Evolutionary conservation across 2,888 invertebrate species (phyloP).

Genomic region (Acronicta psi): DNA sequence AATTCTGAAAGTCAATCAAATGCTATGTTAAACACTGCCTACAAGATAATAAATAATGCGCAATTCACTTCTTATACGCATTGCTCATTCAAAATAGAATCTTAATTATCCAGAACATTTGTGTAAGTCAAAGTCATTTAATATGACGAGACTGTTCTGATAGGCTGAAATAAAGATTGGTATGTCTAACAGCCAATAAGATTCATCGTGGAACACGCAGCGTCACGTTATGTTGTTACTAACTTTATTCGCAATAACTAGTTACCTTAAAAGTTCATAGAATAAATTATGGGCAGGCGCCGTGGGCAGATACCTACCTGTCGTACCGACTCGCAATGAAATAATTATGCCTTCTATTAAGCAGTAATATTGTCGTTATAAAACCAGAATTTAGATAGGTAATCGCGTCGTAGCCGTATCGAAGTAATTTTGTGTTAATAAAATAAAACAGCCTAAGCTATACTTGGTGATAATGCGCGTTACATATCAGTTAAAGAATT

Average conservation of each 20-base stretch:
- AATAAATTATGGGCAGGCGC: slow-evolving; percentile 46
- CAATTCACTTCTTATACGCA: slow-evolving; percentile 53
- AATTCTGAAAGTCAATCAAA: neutral
- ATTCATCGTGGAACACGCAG: slow-evolving; percentile 13
- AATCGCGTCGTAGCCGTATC: too few relatives aligned
- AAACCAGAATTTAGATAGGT: neutral
- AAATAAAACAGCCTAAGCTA: too few relatives aligned
- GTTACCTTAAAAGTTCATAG: slow-evolving; percentile 58
- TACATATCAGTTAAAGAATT: too few relatives aligned
- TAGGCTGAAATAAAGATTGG: slow-evolving; percentile 36
- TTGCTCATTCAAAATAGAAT: slow-evolving; percentile 48
- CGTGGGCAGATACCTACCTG: slow-evolving; percentile 53
- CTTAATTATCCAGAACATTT: slow-evolving; percentile 46
- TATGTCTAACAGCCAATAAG: slow-evolving; percentile 36
- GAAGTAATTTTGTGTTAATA: neutral
- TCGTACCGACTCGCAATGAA: slow-evolving; percentile 30
- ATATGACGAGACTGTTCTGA: slow-evolving; percentile 18
- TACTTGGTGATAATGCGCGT: too few relatives aligned
- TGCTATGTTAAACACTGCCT: slow-evolving; percentile 29
- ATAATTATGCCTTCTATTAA: slow-evolving; percentile 45
- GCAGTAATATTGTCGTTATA: slow-evolving; percentile 15
- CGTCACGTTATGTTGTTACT: slow-evolving; percentile 23
- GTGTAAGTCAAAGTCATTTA: slow-evolving; percentile 14
- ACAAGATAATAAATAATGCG: slow-evolving; percentile 36
- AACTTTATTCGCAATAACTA: slow-evolving; percentile 47